A percentile compares a stretch with the other conserved stretches of the same genome.
These are phyloP conservation scores for Hystrix brachyura DNA, from an alignment of 2,113 vertebrate species.

Conservation along the genomic window DNA sequence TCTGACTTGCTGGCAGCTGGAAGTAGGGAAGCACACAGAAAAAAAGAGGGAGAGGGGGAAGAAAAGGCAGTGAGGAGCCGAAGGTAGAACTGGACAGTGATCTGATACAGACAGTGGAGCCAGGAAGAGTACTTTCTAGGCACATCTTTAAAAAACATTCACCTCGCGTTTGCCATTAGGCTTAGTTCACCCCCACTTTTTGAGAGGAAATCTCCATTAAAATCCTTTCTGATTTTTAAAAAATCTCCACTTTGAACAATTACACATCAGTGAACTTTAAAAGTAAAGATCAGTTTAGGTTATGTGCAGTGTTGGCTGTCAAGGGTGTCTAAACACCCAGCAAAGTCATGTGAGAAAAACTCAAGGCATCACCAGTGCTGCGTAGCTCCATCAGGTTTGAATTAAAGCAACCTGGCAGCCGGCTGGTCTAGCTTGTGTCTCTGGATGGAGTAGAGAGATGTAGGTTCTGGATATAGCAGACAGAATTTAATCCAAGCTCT, in stretches of 20 bases:
- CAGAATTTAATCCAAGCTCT: not conserved
- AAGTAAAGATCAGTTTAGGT: not conserved
- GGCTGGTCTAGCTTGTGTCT: not conserved
- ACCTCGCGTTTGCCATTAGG: not conserved
- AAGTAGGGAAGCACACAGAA: slow-evolving; percentile 76
- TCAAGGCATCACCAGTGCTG: not conserved
- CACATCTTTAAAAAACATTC: not conserved
- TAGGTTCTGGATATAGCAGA: not conserved
- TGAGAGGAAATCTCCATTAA: slow-evolving; percentile 50
- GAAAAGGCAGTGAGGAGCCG: slow-evolving; percentile 56
- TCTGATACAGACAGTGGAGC: slow-evolving; percentile 63
- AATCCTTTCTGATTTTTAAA: slow-evolving; percentile 13
- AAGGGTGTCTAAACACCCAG: not conserved
- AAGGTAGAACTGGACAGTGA: slow-evolving; percentile 77
- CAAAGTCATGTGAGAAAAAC: not conserved
- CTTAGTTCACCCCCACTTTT: not conserved
- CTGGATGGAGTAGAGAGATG: not conserved
- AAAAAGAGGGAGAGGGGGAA: slow-evolving; percentile 45
- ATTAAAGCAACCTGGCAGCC: not conserved
- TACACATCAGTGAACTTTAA: not conserved
- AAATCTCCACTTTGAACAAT: not conserved
- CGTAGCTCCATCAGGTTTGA: not conserved
- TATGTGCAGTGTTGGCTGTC: not conserved
- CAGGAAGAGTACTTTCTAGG: slow-evolving; percentile 43
- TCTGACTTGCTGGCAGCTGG: slow-evolving; percentile 84